Base-by-base conservation (phyloP, 2,888 invertebrate genomes). In the Drosophila dives region DNA sequence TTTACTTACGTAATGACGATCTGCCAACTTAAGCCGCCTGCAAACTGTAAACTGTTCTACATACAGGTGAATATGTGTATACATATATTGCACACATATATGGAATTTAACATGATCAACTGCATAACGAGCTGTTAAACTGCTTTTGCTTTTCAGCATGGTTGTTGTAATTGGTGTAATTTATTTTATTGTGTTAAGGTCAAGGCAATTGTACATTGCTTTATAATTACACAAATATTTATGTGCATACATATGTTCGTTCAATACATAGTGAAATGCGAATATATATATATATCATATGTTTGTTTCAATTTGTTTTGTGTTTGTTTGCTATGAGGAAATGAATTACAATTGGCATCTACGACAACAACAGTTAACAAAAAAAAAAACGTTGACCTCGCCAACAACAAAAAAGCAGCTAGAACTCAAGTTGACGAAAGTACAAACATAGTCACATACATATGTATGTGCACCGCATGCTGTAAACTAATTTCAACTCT, bases 151-250 rank as follows among this genome's bases (percentile, higher is more conserved):
- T 72, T 75, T 67, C 81, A 51, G 69, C 61, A 60, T 45, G 50
- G 66, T 68, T 70, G 74, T 62, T 81, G 79, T 81, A 77, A 76
- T 76, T 77, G 77, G 66, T 82, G 83, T 87, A 79, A 77, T 89
- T 77, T 83, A 78, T 83, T 89, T 90, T 86, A 85, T 83, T 88
- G 91, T 91, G 91, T 90, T 91, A 91, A 91, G 91, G 91, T 91
- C 91, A 91, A 91, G 92, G 91, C 77, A 77, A 76, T 63, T 83
- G 84, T 82, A 90, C 87, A 89, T 80, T 75, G 78, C 64, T 77
- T 81, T 75, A 65, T 84, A 89, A 91, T 86, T 89, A 85, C 72
- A 82, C 56, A 55, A 26, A 56, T 62, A 49, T 17, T 17, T 86
- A 81, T 68, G 82, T 45, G 40, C 29, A 49, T 56, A 74, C 12